These are phyloP conservation scores for Dendrolimus punctatus DNA, from an alignment of 1,140 invertebrate genomes.

Conservation along the genomic window DNA sequence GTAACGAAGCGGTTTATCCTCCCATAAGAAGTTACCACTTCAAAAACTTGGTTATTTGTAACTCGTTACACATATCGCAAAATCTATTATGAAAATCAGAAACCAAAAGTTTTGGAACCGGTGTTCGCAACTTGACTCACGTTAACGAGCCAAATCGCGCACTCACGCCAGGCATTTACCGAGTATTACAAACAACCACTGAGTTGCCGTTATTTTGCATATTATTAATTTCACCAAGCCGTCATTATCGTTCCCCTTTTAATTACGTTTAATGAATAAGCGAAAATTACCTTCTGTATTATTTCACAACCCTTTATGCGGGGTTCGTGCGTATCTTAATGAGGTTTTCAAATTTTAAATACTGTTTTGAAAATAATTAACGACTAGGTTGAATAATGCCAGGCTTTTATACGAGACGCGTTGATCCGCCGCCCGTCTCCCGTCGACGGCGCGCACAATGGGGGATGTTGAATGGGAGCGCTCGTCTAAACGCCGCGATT, in stretches of 20 bases:
- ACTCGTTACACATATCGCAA: no score
- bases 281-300: conserved; percentile 39
- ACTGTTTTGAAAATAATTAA: conserved; percentile 50
- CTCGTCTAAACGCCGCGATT: conserved; percentile 6
- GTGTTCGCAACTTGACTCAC: background rate
- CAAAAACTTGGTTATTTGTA: no score
- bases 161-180: conserved; percentile 6
- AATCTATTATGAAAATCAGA: no score
- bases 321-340: conserved; percentile 35
- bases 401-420: conserved; percentile 4
- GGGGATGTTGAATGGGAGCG: conserved; percentile 3
- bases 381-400: conserved; percentile 26
- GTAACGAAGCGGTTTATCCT: no score
- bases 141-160: conserved; percentile 7
- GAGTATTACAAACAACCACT: conserved; percentile 15
- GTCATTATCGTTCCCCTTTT: conserved; percentile 31
- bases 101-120: conserved; percentile 1
- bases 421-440: conserved; percentile 5
- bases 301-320: conserved; percentile 33
- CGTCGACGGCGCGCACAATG: conserved; percentile 3
- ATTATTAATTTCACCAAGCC: conserved; percentile 28
- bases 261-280: conserved; percentile 43
- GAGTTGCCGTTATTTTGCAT: conserved; percentile 22
- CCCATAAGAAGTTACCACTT: no score
- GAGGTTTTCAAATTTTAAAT: conserved; percentile 53